Evolutionary conservation across 2,888 invertebrate genomes (phyloP), one percentile per base, ranked within the genome.

Genomic region (Flexamia atlantica): DNA sequence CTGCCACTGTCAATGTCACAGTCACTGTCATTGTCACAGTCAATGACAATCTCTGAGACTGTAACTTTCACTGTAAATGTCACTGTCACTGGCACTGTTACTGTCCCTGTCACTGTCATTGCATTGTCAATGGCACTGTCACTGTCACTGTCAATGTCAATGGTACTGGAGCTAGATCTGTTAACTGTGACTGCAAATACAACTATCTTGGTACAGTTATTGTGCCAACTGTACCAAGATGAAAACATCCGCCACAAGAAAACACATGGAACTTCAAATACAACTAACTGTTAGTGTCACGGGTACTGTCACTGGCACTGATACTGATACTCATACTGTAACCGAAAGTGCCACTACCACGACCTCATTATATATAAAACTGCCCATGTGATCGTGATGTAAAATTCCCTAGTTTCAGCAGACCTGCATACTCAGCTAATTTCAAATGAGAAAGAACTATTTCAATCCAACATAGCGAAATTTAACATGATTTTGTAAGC

Each of bases 31-130:
- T 17, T 46, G n/a, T 46, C 46, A 46, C 46, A 7, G 9, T 57
- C 57, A 57, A 20, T 57, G 57, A 7, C 57, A 57, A 7, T 46
- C 46, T 57, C 23, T n/a, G n/a, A n/a, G n/a, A 57, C 57, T 57
- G 23, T 57, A 4, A 57, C 20, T 57, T 20, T 57, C 57, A 23
- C 12, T 46, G 17, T 46, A 7, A 46, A 7, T 46, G 17, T 46
- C 12, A 46, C 12, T 46, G 46, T 4, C 20, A 20, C 20, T 57
- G 20, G 4, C 57, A 57, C 9, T 57, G 57, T 17, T 23, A 20
- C 23, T 57, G 23, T 57, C 57, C 20, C 57, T 23, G 23, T 57
- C 23, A 57, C 23, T 57, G 57, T 23, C 46, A 46, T 2, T 46
- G 7, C 23, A 57, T 12, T 57, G 57, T 23, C 46, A 46, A 12